Conservation (phyloP, 2,888 invertebrate genomes). For the Deladenus siricidicola region DNA sequence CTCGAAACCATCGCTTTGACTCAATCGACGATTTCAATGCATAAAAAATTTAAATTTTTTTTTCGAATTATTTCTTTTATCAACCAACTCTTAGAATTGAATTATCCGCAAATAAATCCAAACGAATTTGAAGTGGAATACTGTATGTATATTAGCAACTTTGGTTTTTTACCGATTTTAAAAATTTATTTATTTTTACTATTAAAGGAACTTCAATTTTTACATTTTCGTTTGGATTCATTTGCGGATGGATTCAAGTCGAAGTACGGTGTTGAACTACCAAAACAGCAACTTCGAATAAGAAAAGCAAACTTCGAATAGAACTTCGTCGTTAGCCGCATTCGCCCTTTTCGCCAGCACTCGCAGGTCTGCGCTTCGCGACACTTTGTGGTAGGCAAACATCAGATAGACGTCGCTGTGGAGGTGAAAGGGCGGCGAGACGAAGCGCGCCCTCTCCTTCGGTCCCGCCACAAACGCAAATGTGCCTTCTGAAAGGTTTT, state of each 20-base stretch:
- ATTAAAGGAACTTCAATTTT: too few relatives aligned
- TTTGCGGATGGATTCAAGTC: too few relatives aligned
- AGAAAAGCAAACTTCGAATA: conserved; percentile 22
- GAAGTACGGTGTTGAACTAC: not conserved
- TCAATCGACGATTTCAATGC: conserved; percentile 20
- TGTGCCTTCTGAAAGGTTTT: conserved; percentile 33
- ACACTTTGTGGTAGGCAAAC: conserved; percentile 46
- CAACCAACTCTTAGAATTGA: too few relatives aligned
- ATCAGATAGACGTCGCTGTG: conserved; percentile 36
- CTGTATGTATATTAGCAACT: too few relatives aligned
- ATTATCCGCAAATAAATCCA: too few relatives aligned
- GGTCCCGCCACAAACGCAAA: conserved; percentile 43
- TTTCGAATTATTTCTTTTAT: too few relatives aligned
- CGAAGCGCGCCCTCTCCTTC: conserved; percentile 27
- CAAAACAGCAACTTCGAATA: not conserved
- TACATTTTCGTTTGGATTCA: too few relatives aligned
- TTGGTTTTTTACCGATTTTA: too few relatives aligned
- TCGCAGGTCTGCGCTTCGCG: conserved; percentile 22
- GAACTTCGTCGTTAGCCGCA: conserved; percentile 22
- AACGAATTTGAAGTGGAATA: too few relatives aligned
- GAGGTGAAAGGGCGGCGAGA: conserved; percentile 39
- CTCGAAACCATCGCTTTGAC: conserved; percentile 44
- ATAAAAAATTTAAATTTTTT: too few relatives aligned
- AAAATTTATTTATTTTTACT: too few relatives aligned
- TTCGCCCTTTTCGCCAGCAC: conserved; percentile 29